Evolutionary conservation across 2,888 invertebrate species (phyloP).

Genomic region (Eristalis arbustorum): DNA sequence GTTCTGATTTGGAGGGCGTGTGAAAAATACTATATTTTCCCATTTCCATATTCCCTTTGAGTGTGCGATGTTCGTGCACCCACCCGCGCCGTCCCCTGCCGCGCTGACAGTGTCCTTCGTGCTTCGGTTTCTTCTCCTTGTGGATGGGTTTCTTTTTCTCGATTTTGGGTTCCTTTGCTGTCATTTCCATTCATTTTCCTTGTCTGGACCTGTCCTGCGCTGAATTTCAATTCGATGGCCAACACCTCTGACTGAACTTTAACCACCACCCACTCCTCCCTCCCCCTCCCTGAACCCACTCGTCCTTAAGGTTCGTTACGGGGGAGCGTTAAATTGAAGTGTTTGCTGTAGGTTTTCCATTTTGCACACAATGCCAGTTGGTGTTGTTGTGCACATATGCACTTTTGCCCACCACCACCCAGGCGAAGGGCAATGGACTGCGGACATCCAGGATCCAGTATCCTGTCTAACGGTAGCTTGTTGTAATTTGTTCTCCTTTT

Average conservation of each 20-base stretch:
- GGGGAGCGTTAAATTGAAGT: conserved; percentile 46
- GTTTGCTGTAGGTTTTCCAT: conserved; percentile 42
- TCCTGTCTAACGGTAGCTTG: neutral
- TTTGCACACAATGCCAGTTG: conserved; percentile 33
- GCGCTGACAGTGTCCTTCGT: neutral
- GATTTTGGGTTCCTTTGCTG: conserved; percentile 20
- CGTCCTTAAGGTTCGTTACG: conserved; percentile 13
- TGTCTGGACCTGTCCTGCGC: conserved; percentile 59
- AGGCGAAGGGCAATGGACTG: neutral
- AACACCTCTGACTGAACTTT: conserved; percentile 19
- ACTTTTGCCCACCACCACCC: neutral
- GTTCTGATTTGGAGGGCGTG: conserved; percentile 69
- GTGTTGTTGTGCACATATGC: conserved; percentile 12
- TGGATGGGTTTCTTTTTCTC: conserved; percentile 1
- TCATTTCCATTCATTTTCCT: conserved; percentile 61
- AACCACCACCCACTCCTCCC: neutral
- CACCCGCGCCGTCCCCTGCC: neutral
- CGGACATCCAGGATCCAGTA: neutral
- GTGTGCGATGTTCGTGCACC: conserved; percentile 2
- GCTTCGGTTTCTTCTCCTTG: neutral
- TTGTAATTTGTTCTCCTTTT: neutral
- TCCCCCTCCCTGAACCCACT: neutral
- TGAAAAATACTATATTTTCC: conserved; percentile 67
- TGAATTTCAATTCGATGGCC: conserved; percentile 64
- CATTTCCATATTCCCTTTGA: conserved; percentile 67